These are phyloP conservation scores for Aythya baeri DNA, from an alignment of 2,113 vertebrate genomes.

Conservation along the genomic window DNA sequence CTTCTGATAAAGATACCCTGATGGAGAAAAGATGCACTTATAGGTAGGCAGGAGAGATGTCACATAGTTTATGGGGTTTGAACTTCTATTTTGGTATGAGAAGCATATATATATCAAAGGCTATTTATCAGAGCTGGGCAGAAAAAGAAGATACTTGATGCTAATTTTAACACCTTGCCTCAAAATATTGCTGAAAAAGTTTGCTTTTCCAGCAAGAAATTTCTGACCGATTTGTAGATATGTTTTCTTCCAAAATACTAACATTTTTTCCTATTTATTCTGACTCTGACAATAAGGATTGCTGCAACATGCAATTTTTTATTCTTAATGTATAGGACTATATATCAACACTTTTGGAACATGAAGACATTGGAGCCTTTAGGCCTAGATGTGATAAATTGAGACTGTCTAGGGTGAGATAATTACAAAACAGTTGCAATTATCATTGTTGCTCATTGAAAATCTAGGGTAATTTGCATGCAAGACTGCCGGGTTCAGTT, in stretches of 20 bases:
- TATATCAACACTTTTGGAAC: neutral
- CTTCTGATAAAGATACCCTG: constrained; percentile 31
- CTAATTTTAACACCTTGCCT: neutral
- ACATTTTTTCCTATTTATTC: neutral
- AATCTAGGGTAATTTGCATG: constrained; percentile 29
- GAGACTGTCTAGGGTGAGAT: constrained; percentile 13
- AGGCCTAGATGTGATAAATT: constrained; percentile 26
- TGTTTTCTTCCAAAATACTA: neutral
- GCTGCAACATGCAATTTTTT: neutral
- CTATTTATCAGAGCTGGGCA: neutral
- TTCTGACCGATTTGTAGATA: neutral
- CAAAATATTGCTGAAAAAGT: neutral
- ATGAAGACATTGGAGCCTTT: neutral
- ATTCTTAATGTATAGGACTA: neutral
- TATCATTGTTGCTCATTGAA: constrained; percentile 11
- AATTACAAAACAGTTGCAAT: constrained; percentile 44
- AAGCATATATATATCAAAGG: neutral
- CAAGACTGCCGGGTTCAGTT: neutral
- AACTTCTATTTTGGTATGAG: constrained; percentile 27
- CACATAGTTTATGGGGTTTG: neutral
- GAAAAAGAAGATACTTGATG: neutral
- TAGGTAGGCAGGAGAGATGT: constrained; percentile 3
- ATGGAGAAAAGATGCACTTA: constrained; percentile 31
- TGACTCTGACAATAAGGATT: neutral
- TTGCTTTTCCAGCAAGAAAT: neutral